A percentile compares a stretch with the other conserved stretches of the same genome.
phyloP scores from a whole-genome alignment of 2,888 invertebrate genomes.

The Belgica antarctica region DNA sequence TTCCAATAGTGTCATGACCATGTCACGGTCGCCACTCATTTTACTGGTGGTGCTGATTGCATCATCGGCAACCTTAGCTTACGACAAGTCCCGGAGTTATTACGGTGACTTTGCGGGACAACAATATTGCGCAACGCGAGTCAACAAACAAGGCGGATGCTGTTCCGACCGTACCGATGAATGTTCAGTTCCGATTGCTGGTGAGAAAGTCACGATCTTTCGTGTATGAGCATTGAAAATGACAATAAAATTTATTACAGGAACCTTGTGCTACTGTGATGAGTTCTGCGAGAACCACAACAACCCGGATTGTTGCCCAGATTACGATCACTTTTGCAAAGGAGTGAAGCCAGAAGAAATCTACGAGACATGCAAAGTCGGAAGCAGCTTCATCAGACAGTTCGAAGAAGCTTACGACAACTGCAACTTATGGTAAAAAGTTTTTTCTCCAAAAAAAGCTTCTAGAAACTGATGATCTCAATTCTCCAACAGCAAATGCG shows the following conservation, averaged over 20 bases:
- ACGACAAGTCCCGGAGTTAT: not conserved
- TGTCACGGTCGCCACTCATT: conserved; percentile 28
- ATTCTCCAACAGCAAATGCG: conserved; percentile 59
- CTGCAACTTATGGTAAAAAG: conserved; percentile 70
- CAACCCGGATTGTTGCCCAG: conserved; percentile 88
- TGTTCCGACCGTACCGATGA: conserved; percentile 74
- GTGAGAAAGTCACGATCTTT: too few species aligned
- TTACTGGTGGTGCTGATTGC: conserved; percentile 17
- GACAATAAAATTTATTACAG: conserved; percentile 56
- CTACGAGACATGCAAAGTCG: conserved; percentile 45
- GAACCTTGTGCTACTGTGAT: conserved; percentile 91
- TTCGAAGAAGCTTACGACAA: conserved; percentile 57
- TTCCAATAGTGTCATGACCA: conserved; percentile 18
- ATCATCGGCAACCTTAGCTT: not conserved
- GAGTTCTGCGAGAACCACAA: conserved; percentile 77
- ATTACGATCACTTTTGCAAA: conserved; percentile 74
- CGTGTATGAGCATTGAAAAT: conserved; percentile 12
- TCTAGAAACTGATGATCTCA: conserved; percentile 13
- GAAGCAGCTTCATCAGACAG: conserved; percentile 49
- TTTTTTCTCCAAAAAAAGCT: conserved; percentile 20
- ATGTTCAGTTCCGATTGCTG: conserved; percentile 76
- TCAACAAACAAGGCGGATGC: conserved; percentile 57
- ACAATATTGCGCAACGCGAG: conserved; percentile 50
- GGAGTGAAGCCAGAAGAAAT: conserved; percentile 50
- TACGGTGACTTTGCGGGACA: conserved; percentile 34